These are phyloP conservation scores for Aythya baeri DNA, from an alignment of 2,113 vertebrate genomes.

Conservation along the genomic window DNA sequence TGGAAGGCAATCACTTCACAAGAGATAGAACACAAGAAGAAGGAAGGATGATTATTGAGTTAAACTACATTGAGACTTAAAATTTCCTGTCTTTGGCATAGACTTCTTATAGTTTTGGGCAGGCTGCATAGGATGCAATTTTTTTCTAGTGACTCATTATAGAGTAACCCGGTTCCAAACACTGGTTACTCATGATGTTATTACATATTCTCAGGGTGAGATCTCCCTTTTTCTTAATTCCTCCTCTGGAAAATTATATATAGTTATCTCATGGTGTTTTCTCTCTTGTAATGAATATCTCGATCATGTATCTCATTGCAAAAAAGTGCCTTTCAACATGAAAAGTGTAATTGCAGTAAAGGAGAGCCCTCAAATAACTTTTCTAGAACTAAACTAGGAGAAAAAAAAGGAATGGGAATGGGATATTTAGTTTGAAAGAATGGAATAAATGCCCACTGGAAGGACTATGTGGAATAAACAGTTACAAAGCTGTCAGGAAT, in stretches of 20 bases:
- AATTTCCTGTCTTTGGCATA: background rate
- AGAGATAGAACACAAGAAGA: background rate
- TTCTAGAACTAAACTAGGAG: background rate
- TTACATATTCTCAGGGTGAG: background rate
- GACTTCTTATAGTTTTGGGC: background rate
- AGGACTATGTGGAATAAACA: background rate
- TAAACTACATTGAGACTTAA: background rate
- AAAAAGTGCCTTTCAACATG: background rate
- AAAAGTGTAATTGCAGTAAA: background rate
- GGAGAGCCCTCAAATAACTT: background rate
- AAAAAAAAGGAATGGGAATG: background rate
- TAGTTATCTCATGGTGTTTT: background rate
- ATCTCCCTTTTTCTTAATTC: background rate
- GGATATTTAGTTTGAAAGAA: background rate
- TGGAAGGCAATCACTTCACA: background rate
- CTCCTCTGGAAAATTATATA: background rate
- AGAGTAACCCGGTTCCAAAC: background rate
- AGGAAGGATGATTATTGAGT: background rate
- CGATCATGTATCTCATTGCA: background rate
- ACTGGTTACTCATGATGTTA: background rate
- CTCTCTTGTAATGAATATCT: background rate
- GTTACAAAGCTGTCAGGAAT: background rate
- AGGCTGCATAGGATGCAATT: background rate
- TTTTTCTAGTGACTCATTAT: background rate
- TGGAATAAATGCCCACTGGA: background rate